Evolutionary conservation across 2,888 invertebrate genomes (phyloP).

Genomic region (Netelia fuscicornis): DNA sequence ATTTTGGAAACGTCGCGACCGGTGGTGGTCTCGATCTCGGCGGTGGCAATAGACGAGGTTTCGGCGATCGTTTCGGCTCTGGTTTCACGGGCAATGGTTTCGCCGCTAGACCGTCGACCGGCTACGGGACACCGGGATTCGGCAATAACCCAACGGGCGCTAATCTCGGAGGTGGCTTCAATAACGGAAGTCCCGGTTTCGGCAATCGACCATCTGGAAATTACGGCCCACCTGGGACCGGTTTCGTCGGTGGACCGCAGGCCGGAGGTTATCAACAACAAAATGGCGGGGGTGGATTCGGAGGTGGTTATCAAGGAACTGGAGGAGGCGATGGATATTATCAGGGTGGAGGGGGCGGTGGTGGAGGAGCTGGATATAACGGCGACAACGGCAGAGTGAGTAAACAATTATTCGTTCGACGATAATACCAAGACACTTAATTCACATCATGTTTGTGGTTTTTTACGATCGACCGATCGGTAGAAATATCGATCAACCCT

Average conservation of each 20-base stretch:
- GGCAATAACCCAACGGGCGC: constrained; percentile 51
- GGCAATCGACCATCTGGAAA: constrained; percentile 70
- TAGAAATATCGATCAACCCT: no score
- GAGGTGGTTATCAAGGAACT: constrained; percentile 64
- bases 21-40: constrained; percentile 43
- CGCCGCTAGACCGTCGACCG: constrained; percentile 59
- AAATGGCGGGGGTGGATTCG: constrained; percentile 65
- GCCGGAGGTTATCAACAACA: constrained; percentile 59
- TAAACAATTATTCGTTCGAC: constrained; percentile 22
- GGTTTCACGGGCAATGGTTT: constrained; percentile 63
- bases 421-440: not conserved
- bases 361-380: constrained; percentile 61
- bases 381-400: constrained; percentile 77
- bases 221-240: constrained; percentile 72
- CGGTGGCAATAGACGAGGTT: constrained; percentile 62
- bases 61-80: constrained; percentile 63
- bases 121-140: constrained; percentile 62
- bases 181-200: constrained; percentile 58
- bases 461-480: not conserved
- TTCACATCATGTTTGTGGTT: not conserved
- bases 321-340: constrained; percentile 63
- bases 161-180: constrained; percentile 48
- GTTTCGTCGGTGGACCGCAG: constrained; percentile 58
- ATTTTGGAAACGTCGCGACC: constrained; percentile 60
- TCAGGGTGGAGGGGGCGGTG: constrained; percentile 54